phyloP scores from a whole-genome alignment of 2,797 vertebrate species.

The Eospalax fontanierii region DNA sequence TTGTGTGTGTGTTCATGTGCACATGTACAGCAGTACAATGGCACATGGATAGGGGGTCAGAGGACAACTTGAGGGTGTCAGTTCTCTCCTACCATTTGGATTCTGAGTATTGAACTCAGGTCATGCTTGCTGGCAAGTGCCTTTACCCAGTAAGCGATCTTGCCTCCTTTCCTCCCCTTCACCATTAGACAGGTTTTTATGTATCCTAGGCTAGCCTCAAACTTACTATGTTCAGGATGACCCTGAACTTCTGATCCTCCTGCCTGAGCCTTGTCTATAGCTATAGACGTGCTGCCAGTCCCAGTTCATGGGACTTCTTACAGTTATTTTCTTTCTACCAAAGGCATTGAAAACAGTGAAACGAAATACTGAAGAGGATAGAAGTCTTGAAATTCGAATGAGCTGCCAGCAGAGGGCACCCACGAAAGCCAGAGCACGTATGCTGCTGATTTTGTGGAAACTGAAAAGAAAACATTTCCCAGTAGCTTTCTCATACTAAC shows the following conservation, averaged over 20 bases:
- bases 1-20: no score
- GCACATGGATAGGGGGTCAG: no score
- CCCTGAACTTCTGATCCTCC: background rate
- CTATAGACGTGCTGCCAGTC: background rate
- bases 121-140: no score
- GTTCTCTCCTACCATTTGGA: background rate
- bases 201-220: no score
- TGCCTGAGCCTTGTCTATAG: no score
- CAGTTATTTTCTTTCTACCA: background rate
- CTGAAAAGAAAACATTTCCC: constrained; percentile 29
- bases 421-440: background rate
- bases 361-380: background rate
- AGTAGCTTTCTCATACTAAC: background rate
- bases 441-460: background rate
- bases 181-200: no score
- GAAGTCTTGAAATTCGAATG: background rate
- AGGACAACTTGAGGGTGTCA: no score
- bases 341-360: background rate
- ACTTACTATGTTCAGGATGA: background rate
- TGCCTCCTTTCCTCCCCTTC: no score
- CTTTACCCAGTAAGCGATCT: background rate
- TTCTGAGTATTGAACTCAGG: background rate
- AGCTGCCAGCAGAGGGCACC: constrained; percentile 70
- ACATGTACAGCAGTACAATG: no score
- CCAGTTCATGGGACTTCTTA: background rate